These are phyloP conservation scores for Artemia franciscana DNA, from an alignment of 1,140 invertebrate species.

Conservation along the genomic window DNA sequence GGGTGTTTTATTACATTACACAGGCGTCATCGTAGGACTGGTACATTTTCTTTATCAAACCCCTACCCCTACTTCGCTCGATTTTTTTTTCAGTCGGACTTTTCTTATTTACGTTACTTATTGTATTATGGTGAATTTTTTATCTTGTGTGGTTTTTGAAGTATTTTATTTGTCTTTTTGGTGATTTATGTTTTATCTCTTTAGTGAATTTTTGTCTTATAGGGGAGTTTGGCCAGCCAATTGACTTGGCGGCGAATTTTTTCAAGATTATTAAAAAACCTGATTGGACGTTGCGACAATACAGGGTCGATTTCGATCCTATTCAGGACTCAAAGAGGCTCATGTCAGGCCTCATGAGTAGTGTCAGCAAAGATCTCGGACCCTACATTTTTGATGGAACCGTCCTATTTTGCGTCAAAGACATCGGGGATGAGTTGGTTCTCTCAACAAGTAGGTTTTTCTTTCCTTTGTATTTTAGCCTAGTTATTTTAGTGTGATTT, in stretches of 20 bases:
- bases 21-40: no score
- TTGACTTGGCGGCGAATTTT: background rate
- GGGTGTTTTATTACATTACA: no score
- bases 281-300: background rate
- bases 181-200: no score
- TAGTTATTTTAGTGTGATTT: no score
- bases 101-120: no score
- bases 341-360: background rate
- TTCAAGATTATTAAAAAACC: background rate
- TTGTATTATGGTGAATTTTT: no score
- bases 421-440: background rate
- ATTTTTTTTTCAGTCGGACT: no score
- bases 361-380: background rate
- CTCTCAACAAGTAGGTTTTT: background rate
- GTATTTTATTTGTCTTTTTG: no score
- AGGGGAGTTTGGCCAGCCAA: background rate
- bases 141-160: no score
- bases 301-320: background rate
- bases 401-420: background rate
- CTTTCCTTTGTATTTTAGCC: background rate
- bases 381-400: background rate
- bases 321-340: background rate
- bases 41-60: no score
- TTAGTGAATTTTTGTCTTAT: no score
- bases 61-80: no score